These are phyloP conservation scores for Coranthus polyacanthus DNA, from an alignment of 2,797 vertebrate species.

Conservation along the genomic window DNA sequence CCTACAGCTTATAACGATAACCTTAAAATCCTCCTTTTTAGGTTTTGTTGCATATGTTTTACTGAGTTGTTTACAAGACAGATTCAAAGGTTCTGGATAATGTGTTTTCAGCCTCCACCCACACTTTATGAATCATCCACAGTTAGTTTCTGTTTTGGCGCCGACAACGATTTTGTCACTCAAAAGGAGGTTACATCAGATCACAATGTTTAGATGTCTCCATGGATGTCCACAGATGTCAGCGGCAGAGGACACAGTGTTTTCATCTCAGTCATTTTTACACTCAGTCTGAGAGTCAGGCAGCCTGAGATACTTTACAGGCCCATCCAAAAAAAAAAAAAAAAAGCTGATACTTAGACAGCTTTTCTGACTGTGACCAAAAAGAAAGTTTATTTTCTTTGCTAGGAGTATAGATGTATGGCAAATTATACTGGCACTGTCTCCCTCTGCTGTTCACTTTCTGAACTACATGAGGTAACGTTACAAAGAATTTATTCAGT, in stretches of 20 bases:
- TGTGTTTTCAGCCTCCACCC: neutral
- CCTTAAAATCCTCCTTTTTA: too few species aligned
- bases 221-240: constrained; percentile 5
- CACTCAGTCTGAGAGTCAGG: neutral
- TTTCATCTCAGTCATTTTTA: neutral
- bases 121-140: neutral
- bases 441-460: constrained; percentile 34
- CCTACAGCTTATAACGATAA: too few species aligned
- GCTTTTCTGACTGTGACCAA: neutral
- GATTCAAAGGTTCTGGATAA: too few species aligned
- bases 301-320: neutral
- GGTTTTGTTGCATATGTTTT: too few species aligned
- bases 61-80: too few species aligned
- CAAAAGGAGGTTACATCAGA: constrained; percentile 22
- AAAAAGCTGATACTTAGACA: neutral
- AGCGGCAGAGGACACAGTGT: neutral
- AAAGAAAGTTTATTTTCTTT: constrained; percentile 7
- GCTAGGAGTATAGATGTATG: neutral
- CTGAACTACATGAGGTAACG: constrained; percentile 13
- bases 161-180: neutral
- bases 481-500: neutral
- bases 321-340: neutral
- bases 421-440: constrained; percentile 3
- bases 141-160: neutral
- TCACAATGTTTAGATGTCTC: constrained; percentile 36